Evolutionary conservation across 2,113 vertebrate genomes (phyloP).

Genomic region (Hypocryptadius cinnamomeus): DNA sequence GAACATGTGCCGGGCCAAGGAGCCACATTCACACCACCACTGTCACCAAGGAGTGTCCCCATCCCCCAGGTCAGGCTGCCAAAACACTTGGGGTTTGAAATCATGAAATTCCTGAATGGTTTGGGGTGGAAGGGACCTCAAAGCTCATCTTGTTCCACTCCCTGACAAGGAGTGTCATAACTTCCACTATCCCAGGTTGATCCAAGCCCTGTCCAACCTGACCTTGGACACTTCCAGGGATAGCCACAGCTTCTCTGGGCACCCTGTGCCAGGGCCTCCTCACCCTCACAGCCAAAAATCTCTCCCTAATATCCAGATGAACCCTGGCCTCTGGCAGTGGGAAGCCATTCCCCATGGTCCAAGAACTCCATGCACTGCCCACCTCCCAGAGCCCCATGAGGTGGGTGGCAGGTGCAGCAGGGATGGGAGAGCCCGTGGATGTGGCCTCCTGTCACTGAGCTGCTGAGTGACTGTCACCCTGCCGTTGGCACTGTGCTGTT

Average conservation of each 20-base stretch:
- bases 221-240: background rate
- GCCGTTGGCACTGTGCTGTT: accelerated
- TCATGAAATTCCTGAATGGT: background rate
- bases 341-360: background rate
- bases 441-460: accelerated
- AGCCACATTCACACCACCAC: background rate
- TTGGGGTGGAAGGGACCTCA: background rate
- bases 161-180: background rate
- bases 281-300: background rate
- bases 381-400: accelerated
- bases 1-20: background rate
- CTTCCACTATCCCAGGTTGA: accelerated
- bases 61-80: background rate
- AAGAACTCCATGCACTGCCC: background rate
- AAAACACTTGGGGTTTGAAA: background rate
- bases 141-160: background rate
- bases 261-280: background rate
- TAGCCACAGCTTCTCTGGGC: background rate
- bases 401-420: background rate
- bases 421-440: accelerated
- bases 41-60: background rate
- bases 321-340: background rate
- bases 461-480: background rate
- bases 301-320: background rate
- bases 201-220: accelerated